A percentile compares a stretch with the other conserved stretches of the same genome.
These are phyloP conservation scores for Garrulus glandarius DNA, from an alignment of 2,797 vertebrate species.

Conservation along the genomic window DNA sequence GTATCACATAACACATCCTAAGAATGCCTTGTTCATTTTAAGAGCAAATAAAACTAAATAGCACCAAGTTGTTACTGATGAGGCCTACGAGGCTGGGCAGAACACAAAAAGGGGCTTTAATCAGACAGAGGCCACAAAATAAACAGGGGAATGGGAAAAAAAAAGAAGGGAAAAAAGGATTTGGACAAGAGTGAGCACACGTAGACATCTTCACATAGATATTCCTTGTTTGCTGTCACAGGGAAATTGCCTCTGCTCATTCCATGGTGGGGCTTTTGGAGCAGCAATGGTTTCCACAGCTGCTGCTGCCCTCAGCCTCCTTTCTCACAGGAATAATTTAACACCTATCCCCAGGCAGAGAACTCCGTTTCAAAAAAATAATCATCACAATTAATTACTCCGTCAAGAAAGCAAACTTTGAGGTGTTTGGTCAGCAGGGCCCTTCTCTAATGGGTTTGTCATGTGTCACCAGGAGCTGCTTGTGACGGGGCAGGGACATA, in stretches of 20 bases:
- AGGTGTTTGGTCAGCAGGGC: not conserved
- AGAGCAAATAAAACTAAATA: slow-evolving; percentile 72
- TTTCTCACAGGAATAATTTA: slow-evolving; percentile 55
- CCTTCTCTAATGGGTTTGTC: slow-evolving; percentile 7
- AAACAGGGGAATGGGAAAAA: not conserved
- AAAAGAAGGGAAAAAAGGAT: not conserved
- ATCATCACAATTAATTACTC: not conserved
- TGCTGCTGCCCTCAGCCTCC: slow-evolving; percentile 24
- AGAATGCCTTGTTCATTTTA: slow-evolving; percentile 66
- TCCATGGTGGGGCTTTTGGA: not conserved
- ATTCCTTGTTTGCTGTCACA: slow-evolving; percentile 21
- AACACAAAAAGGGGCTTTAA: slow-evolving; percentile 16
- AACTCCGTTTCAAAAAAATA: not conserved
- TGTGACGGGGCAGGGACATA: rapidly evolving
- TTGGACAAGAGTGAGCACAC: not conserved
- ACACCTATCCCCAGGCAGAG: slow-evolving; percentile 6
- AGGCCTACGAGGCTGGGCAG: not conserved
- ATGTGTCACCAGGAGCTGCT: not conserved
- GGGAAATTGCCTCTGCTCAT: slow-evolving; percentile 16
- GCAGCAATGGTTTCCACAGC: slow-evolving; percentile 70
- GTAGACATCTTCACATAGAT: not conserved
- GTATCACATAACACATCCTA: slow-evolving; percentile 58
- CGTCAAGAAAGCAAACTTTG: not conserved
- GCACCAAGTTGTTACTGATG: slow-evolving; percentile 49
- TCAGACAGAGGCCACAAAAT: slow-evolving; percentile 8